Evolutionary conservation across 2,797 vertebrate genomes (phyloP).

Genomic region (Psittacula derbiana): DNA sequence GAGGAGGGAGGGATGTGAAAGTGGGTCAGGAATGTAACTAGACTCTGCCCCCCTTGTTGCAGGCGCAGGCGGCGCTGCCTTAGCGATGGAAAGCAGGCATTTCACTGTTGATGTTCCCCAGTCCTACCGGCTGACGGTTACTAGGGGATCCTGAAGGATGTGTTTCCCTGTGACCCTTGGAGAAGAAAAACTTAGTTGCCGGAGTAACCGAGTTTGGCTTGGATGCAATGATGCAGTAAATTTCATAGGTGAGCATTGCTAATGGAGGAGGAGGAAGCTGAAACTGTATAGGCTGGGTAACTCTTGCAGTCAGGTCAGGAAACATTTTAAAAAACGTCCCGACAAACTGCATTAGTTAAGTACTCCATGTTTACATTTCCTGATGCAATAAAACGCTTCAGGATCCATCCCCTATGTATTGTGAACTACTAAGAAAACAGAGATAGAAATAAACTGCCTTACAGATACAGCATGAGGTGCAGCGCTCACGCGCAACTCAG

Average conservation of each 20-base stretch:
- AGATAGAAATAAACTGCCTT: background rate
- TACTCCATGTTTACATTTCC: background rate
- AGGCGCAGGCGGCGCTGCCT: slow-evolving; percentile 65
- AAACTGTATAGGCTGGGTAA: background rate
- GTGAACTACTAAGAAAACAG: slow-evolving; percentile 6
- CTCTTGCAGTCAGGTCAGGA: background rate
- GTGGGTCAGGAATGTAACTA: slow-evolving; percentile 84
- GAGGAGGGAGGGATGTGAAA: slow-evolving; percentile 77
- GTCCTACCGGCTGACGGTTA: slow-evolving; percentile 71
- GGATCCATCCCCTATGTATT: background rate
- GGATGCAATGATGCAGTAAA: slow-evolving; percentile 76
- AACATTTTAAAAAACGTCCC: background rate
- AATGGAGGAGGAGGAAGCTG: slow-evolving; percentile 41
- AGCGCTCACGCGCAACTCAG: background rate
- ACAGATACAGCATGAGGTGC: background rate
- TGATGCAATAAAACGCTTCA: background rate
- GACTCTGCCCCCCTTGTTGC: slow-evolving; percentile 73
- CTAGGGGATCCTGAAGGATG: slow-evolving; percentile 84
- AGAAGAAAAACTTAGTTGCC: slow-evolving; percentile 82
- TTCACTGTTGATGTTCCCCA: slow-evolving; percentile 74
- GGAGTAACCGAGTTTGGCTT: slow-evolving; percentile 83
- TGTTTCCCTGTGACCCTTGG: slow-evolving; percentile 83
- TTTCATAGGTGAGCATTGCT: slow-evolving; percentile 73
- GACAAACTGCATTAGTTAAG: background rate
- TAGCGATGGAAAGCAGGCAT: slow-evolving; percentile 68